phyloP scores from a whole-genome alignment of 1,140 invertebrate genomes.

The Polyergus mexicanus region DNA sequence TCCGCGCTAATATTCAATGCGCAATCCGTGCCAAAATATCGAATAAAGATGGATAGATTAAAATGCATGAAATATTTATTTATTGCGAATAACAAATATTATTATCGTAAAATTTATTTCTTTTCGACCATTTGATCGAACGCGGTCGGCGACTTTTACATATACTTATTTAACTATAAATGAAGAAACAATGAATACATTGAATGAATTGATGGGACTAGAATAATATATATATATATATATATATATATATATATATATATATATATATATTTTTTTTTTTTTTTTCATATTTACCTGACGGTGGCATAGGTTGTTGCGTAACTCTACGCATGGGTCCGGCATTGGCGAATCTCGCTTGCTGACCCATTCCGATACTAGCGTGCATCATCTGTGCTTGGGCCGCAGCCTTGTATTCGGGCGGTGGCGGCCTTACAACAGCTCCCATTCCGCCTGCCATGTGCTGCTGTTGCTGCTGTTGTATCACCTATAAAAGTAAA shows the following conservation, averaged over 20 bases:
- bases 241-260: no score
- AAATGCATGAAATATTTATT: background rate
- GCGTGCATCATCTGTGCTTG: conserved; percentile 89
- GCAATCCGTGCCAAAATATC: conserved; percentile 1
- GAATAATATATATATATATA: no score
- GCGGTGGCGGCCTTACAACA: conserved; percentile 89
- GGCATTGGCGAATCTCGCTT: conserved; percentile 86
- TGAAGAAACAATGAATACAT: background rate
- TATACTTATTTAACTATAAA: background rate
- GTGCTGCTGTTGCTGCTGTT: conserved; percentile 85
- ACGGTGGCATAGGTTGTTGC: conserved; percentile 90
- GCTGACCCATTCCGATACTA: conserved; percentile 84
- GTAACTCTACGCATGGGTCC: conserved; percentile 88
- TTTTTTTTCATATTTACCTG: conserved; percentile 83
- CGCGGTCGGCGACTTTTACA: background rate
- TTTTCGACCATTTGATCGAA: background rate
- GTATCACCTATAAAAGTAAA: conserved; percentile 83
- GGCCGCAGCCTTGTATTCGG: conserved; percentile 91
- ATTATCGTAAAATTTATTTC: background rate
- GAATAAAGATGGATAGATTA: background rate
- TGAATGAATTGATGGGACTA: background rate
- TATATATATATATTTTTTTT: no score
- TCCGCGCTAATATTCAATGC: conserved; percentile 41
- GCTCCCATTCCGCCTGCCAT: conserved; percentile 84
- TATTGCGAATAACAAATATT: background rate